Evolutionary conservation across 2,797 vertebrate species (phyloP), one percentile per base, ranked within the genome.

Genomic region (Sparus aurata): DNA sequence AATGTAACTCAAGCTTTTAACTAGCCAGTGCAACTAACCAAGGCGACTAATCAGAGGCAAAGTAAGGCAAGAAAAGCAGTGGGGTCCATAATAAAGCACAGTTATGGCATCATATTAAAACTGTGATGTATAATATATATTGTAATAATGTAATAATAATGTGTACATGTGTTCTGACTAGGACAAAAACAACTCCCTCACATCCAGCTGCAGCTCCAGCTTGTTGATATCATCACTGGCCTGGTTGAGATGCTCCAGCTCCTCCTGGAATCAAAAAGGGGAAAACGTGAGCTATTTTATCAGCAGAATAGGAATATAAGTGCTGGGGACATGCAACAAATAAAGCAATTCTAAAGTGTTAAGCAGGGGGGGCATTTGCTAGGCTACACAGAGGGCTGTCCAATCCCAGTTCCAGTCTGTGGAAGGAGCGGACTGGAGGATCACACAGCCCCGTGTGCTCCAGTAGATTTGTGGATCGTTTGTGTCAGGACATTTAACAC

Each of bases 141-240:
- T 34, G 8, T 9, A 34, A 34, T 34, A 34, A 34, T 34, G 8
- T 34, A 34, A 34, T 34, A 34, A 34, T 7, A 34, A 34, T 8
- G 34, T 34, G 34, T 9, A 34, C 7, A 34, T 34, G 6, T 34
- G 34, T 9, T 9, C 34, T 34, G 34, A 8, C 8, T 34, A 34
- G 7, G 34, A 9, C 34, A 34, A 34, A 34, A 34, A 34, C 34
- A 34, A 34, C 34, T 9, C 34, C 34, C 97, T 97, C 88, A 98
- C 97, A 23, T 97, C 96, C 87, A 98, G 88, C 90, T 97, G 96
- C 49, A 98, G 95, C 82, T 98, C 97, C 92, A 97, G 95, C 30
- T 93, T 94, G 91, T 98, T 98, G 84, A 98, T 98, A 86, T 98
- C 96, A 64, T 96, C 96, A 0, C 97, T 98, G 88, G 97, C 97